phyloP scores from a whole-genome alignment of 2,113 vertebrate genomes.

The Hippolais icterina region DNA sequence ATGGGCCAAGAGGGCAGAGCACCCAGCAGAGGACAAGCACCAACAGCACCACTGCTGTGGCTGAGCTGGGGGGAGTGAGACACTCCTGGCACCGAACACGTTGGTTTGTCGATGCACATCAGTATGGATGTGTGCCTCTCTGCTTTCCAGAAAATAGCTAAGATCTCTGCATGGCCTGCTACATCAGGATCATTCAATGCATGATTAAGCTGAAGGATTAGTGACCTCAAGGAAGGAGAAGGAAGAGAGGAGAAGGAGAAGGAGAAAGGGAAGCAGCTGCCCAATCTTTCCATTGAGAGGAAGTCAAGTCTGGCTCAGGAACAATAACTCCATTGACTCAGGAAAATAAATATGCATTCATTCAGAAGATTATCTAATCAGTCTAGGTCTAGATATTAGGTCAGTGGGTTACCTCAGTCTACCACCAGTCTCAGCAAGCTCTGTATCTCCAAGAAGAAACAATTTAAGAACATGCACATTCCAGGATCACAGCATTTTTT shows the following conservation, averaged over 20 bases:
- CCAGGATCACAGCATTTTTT: conserved; percentile 24
- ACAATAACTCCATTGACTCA: conserved; percentile 10
- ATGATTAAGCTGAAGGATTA: background rate
- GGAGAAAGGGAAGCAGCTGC: background rate
- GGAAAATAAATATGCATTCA: conserved; percentile 40
- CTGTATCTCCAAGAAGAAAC: background rate
- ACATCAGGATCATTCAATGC: background rate
- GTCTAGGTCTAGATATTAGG: conserved; percentile 18
- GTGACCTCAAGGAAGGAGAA: background rate
- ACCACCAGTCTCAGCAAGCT: background rate
- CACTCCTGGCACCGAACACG: fast-evolving
- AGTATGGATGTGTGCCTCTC: background rate
- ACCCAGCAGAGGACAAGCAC: background rate
- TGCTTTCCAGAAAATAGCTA: background rate
- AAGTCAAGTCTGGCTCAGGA: background rate
- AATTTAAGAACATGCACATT: background rate
- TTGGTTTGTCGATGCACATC: background rate
- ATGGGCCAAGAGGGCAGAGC: background rate
- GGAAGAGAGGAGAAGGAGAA: background rate
- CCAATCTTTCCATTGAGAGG: background rate
- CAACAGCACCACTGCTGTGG: fast-evolving
- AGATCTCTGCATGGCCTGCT: background rate
- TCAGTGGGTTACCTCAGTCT: conserved; percentile 12
- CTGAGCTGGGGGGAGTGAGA: background rate
- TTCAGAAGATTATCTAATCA: conserved; percentile 47